Evolutionary conservation across 2,888 invertebrate genomes (phyloP).

Genomic region (Eilema griseolum): DNA sequence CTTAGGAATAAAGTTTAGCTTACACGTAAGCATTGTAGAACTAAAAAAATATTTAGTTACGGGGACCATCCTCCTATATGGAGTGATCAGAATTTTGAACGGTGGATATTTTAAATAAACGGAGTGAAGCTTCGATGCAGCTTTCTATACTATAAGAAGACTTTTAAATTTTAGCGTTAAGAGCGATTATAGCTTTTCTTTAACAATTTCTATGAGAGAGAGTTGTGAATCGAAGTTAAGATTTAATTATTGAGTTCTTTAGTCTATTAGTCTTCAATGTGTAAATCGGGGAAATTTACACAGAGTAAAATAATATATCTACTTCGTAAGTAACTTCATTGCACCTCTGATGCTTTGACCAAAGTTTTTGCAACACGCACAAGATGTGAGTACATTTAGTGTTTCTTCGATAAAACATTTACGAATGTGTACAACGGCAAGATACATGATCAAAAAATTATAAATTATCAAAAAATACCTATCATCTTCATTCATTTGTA

Average conservation of each 20-base stretch:
- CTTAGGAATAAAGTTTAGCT: conserved; percentile 73
- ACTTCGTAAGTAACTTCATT: conserved; percentile 64
- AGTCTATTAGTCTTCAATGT: conserved; percentile 68
- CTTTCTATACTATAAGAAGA: conserved; percentile 76
- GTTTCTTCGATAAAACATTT: conserved; percentile 46
- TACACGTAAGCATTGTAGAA: conserved; percentile 70
- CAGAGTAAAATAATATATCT: conserved; percentile 54
- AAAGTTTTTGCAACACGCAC: conserved; percentile 77
- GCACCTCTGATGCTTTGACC: conserved; percentile 80
- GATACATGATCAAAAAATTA: conserved; percentile 50
- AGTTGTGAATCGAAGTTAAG: conserved; percentile 77
- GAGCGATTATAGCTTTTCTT: conserved; percentile 65
- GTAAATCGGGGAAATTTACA: conserved; percentile 86
- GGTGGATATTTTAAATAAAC: conserved; percentile 58
- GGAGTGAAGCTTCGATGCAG: conserved; percentile 70
- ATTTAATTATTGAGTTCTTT: conserved; percentile 57
- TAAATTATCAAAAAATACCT: conserved; percentile 45
- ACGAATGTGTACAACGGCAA: conserved; percentile 38
- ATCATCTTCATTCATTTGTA: conserved; percentile 58
- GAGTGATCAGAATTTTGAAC: conserved; percentile 77
- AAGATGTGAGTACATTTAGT: conserved; percentile 62
- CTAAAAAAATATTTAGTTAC: conserved; percentile 69
- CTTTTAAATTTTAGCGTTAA: conserved; percentile 72
- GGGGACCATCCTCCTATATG: conserved; percentile 82
- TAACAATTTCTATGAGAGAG: conserved; percentile 67